Evolutionary conservation across 1,140 invertebrate genomes (phyloP).

Genomic region (Rhagoletis zephyria): DNA sequence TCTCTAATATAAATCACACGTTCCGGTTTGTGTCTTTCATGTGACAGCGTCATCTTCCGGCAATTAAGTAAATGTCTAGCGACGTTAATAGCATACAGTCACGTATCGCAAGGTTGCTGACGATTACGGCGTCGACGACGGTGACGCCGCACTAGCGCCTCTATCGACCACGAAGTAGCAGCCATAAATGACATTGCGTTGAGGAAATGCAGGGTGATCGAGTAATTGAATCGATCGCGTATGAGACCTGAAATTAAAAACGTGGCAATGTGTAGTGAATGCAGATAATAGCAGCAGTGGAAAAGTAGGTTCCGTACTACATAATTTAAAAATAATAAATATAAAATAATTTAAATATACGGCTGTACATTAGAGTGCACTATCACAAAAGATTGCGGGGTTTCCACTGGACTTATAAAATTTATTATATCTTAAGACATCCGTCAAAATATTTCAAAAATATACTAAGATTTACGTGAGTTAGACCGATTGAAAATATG

Average conservation of each 20-base stretch:
- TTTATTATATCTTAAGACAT: too few relatives aligned
- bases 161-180: constrained; percentile 76
- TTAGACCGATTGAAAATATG: too few relatives aligned
- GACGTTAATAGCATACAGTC: neutral
- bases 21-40: neutral
- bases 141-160: constrained; percentile 65
- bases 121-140: constrained; percentile 1
- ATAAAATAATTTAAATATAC: too few relatives aligned
- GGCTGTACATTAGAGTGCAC: too few relatives aligned
- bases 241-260: constrained; percentile 75
- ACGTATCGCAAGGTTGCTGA: neutral
- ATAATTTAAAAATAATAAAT: too few relatives aligned
- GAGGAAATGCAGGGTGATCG: constrained; percentile 77
- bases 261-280: too few relatives aligned
- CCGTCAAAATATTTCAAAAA: too few relatives aligned
- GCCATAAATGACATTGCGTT: constrained; percentile 79
- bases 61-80: neutral
- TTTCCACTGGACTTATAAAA: too few relatives aligned
- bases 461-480: too few relatives aligned
- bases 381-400: too few relatives aligned
- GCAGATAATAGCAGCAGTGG: too few relatives aligned
- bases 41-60: neutral
- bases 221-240: constrained; percentile 76
- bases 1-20: neutral
- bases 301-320: too few relatives aligned